phyloP scores from a whole-genome alignment of 2,888 invertebrate genomes.

The Pheosia tremula region DNA sequence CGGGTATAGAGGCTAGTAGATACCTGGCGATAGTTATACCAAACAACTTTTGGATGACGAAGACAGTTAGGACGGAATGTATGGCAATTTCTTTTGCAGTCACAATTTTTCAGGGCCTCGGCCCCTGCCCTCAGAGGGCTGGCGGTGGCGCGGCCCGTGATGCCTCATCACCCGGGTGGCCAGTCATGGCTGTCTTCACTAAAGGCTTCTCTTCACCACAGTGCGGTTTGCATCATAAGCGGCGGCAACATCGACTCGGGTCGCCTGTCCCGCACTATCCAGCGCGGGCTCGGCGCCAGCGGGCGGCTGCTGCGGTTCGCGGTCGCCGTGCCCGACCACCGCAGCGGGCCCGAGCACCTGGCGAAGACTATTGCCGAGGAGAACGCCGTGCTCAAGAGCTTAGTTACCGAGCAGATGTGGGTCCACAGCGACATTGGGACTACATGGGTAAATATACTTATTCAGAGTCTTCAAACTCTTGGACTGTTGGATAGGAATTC shows the following conservation, averaged over 20 bases:
- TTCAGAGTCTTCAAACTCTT: constrained; percentile 55
- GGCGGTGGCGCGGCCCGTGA: too few species aligned
- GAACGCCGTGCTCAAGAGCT: constrained; percentile 68
- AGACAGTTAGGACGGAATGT: too few species aligned
- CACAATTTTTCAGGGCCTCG: too few species aligned
- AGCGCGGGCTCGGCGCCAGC: constrained; percentile 91
- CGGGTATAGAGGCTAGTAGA: too few species aligned
- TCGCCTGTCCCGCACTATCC: constrained; percentile 89
- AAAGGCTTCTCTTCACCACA: constrained; percentile 67
- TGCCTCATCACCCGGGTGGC: too few species aligned
- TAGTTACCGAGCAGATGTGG: constrained; percentile 78
- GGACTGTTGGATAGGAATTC: constrained; percentile 45
- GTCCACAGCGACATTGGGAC: constrained; percentile 68
- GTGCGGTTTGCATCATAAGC: constrained; percentile 90
- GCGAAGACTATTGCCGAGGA: constrained; percentile 65
- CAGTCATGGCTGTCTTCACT: too few species aligned
- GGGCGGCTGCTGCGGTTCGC: constrained; percentile 88
- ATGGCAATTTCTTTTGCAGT: too few species aligned
- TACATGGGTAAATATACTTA: constrained; percentile 63
- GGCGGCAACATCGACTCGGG: constrained; percentile 93
- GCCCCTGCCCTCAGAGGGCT: too few species aligned
- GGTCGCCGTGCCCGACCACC: constrained; percentile 89
- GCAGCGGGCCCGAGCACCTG: constrained; percentile 89
- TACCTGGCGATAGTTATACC: too few species aligned
- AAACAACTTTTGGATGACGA: too few species aligned